Evolutionary conservation across 2,888 invertebrate genomes (phyloP), one percentile per base, ranked within the genome.

Genomic region (Julus scandinavius): DNA sequence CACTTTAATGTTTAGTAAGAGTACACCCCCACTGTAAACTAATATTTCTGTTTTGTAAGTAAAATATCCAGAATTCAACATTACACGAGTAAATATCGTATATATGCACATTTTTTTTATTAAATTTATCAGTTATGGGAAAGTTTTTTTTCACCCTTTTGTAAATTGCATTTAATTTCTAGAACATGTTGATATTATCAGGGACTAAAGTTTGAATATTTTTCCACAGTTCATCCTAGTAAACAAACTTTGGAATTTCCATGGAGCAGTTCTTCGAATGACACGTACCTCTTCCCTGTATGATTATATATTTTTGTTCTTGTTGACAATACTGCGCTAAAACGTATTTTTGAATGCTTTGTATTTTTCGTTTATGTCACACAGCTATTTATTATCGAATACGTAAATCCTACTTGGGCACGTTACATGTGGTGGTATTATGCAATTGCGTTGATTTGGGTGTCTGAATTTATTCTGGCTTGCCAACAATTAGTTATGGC

Each of bases 391-490:
- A 50, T 50, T 15, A 87, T 89, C 6, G 88, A 90, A 38, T 89
- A 90, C 84, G 88, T 87, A 11, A 87, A 90, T 63, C 87, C 89
- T 9, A 94, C 95, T 90, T 96, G 96, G 95, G 95, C 97, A 58
- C 96, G 96, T 91, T 96, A 97, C 91, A 96, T 98, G 96, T 97
- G 98, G 96, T 98, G 97, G 97, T 95, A 98, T 90, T 97, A 98
- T 91, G 93, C 97, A 15, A 91, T 98, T 87, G 98, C 97, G 83
- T 94, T 98, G 40, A 94, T 99, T 90, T 99, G 98, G 98, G 95
- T 96, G 15, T 95, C 96, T 45, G 98, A 99, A 93, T 98, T 98
- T 92, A 97, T 98, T 90, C 95, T 97, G 91, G 97, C 97, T 17
- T 98, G 98, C 91, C 98, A 98, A 92, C 97, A 97, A 92, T 97